Evolutionary conservation across 35 echinoderm and acorn worm genomes (phyloP).

Genomic region (Holothuria glaberrima): DNA sequence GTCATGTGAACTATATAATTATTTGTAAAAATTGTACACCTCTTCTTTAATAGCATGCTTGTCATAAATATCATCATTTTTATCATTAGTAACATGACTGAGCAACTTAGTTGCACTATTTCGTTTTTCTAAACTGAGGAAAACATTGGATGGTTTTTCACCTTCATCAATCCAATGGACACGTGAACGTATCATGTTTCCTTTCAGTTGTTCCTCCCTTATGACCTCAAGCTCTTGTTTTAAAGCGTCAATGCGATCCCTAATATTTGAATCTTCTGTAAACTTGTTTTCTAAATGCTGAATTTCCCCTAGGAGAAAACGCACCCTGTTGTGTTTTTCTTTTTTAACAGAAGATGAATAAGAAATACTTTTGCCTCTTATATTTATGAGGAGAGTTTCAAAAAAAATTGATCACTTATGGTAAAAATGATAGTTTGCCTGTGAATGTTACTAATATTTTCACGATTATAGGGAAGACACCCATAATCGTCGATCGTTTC

Average conservation of each 20-base stretch:
- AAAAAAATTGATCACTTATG: not conserved
- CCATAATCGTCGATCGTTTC: not conserved
- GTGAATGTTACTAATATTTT: not conserved
- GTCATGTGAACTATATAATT: not conserved
- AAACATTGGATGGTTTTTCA: not conserved
- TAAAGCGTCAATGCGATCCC: not conserved
- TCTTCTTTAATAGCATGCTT: not conserved
- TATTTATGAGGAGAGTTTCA: too few species aligned
- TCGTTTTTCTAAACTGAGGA: not conserved
- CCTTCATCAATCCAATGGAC: not conserved
- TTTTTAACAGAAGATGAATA: not conserved
- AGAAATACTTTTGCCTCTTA: too few species aligned
- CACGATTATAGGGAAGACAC: not conserved
- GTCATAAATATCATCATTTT: not conserved
- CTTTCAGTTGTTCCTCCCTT: not conserved
- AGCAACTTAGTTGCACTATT: not conserved
- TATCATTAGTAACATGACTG: not conserved
- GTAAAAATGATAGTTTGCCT: not conserved
- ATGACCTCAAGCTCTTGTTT: slow-evolving; percentile 25
- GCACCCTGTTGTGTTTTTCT: not conserved
- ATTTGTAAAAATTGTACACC: not conserved
- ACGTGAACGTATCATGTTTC: slow-evolving; percentile 20
- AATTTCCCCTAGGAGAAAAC: not conserved
- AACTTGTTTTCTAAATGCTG: not conserved
- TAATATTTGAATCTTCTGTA: not conserved